Conservation (phyloP, 1,140 invertebrate species). For the Sweltsa coloradensis region DNA sequence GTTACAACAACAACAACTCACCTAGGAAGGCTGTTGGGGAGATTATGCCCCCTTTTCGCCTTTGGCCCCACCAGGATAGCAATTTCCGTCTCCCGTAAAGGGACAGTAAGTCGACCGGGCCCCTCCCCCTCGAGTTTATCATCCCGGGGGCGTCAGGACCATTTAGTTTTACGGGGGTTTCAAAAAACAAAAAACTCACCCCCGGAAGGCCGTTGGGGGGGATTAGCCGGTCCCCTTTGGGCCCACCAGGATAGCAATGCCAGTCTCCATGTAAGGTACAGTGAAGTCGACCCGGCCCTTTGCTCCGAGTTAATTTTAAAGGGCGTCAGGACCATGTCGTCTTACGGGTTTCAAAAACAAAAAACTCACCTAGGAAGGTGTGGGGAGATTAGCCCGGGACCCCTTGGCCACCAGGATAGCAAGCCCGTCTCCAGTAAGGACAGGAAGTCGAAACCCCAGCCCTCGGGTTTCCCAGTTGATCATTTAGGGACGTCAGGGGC, state of each 20-base stretch:
- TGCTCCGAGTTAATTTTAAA: constrained; percentile 50
- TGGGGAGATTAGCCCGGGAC: no score
- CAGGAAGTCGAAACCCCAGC: no score
- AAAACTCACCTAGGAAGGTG: no score
- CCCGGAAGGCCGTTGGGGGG: constrained; percentile 51
- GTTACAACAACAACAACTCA: no score
- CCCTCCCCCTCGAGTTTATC: constrained; percentile 44
- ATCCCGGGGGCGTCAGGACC: no score
- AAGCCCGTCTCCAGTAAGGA: no score
- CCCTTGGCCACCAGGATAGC: no score
- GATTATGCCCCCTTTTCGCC: constrained; percentile 49
- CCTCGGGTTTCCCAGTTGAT: no score
- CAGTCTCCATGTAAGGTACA: constrained; percentile 53
- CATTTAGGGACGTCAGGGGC: constrained; percentile 45
- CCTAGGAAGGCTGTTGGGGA: constrained; percentile 53
- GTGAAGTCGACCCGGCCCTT: constrained; percentile 31
- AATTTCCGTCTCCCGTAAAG: constrained; percentile 55
- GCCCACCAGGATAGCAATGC: constrained; percentile 53
- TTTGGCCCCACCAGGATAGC: constrained; percentile 50
- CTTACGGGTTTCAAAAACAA: constrained; percentile 52
- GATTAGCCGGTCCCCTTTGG: constrained; percentile 49
- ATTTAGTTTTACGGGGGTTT: no score
- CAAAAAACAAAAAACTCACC: no score
- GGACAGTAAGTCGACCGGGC: constrained; percentile 34
- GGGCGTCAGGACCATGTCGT: constrained; percentile 45